These are phyloP conservation scores for Eulemur rufifrons DNA, from an alignment of 2,113 vertebrate species.

Conservation along the genomic window DNA sequence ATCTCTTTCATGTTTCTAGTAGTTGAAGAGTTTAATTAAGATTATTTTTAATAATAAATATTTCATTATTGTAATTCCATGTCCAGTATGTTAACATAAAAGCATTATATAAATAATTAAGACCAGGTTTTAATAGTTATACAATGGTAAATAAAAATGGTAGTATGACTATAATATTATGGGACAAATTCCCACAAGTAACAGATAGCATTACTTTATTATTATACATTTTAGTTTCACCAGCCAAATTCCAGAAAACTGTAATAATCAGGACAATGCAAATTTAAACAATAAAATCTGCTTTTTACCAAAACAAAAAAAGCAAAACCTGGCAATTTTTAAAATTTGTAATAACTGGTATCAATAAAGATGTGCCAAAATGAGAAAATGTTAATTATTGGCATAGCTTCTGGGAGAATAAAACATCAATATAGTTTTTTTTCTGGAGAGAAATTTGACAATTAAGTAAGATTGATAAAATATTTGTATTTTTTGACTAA, in stretches of 20 bases:
- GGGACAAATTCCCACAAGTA: background rate
- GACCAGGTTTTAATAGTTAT: background rate
- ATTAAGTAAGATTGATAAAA: background rate
- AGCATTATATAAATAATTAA: background rate
- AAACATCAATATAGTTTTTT: background rate
- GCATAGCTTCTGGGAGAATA: background rate
- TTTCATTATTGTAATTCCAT: background rate
- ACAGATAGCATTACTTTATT: background rate
- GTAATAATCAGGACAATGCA: background rate
- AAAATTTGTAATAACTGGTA: background rate
- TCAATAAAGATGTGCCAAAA: background rate
- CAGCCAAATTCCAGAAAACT: background rate
- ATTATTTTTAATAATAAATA: background rate
- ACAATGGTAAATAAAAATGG: conserved; percentile 4
- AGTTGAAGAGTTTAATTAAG: conserved; percentile 15
- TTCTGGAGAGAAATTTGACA: background rate
- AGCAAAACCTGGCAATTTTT: background rate
- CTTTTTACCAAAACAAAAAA: background rate
- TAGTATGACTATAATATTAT: background rate
- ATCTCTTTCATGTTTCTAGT: background rate
- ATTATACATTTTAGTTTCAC: background rate
- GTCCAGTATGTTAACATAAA: background rate
- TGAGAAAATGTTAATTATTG: background rate
- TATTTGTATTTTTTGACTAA: conserved; percentile 20
- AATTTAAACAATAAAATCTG: background rate